These are phyloP conservation scores for pig (Sus scrofa) DNA, from an alignment of 2,113 vertebrate species.

Conservation along the genomic window DNA sequence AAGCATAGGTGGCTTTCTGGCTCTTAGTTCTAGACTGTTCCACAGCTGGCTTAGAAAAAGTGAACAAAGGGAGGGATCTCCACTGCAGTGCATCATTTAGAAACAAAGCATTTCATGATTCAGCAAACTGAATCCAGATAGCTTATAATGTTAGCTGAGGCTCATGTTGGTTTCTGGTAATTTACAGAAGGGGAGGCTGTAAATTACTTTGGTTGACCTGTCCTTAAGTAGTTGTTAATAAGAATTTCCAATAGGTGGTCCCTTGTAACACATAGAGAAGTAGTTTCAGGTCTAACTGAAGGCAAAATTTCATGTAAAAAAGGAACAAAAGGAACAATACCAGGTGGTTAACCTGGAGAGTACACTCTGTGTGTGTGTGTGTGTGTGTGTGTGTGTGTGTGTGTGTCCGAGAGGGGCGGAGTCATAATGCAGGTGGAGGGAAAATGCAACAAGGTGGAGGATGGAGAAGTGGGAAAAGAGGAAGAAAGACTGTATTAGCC, in stretches of 20 bases:
- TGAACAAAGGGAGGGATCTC: neutral
- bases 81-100: neutral
- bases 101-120: neutral
- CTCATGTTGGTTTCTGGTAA: neutral
- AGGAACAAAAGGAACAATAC: neutral
- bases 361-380: neutral
- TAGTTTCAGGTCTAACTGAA: constrained; percentile 22
- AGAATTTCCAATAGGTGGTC: neutral
- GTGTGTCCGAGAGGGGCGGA: neutral
- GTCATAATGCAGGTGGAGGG: neutral
- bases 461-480: neutral
- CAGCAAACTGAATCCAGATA: neutral
- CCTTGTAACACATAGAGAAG: constrained; percentile 8
- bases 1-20: neutral
- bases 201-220: neutral
- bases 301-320: neutral
- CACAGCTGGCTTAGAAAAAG: neutral
- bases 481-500: neutral
- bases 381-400: neutral
- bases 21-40: neutral
- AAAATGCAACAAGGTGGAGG: neutral
- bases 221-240: constrained; percentile 14
- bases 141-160: neutral
- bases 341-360: neutral
- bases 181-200: neutral